Base-by-base conservation (phyloP, 2,113 vertebrate genomes). In the Casuarius casuarius region DNA sequence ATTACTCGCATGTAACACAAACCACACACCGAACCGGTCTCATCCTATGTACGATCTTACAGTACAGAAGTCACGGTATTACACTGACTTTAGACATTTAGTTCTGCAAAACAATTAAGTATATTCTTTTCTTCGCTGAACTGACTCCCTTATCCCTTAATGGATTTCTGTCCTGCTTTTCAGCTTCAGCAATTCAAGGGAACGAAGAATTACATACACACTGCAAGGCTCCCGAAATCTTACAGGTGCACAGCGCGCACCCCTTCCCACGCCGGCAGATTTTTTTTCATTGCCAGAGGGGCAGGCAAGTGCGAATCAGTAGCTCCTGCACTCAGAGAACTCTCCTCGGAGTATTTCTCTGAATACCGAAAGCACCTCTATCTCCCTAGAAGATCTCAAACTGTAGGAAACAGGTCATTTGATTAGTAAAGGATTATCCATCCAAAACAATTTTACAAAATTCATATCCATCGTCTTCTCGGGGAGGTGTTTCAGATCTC, bases 401-500 rank as follows among this genome's bases (percentile, higher is more conserved):
- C 2, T 2, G 77, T 2, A 87, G 58, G 62, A 88, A 92, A 77
- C 42, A 80, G 20, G 65, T 61, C 63, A 65, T 42, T 62, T 84
- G 46, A 59, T 42, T 38, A 85, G 59, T 51, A 87, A 72, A 26
- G n/a, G 23, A 26, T 38, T 52, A 16, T 21, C 17, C 70, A 28
- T 35, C 38, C 22, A 11, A 92, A 94, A 87, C 5, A 67, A n/a
- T 21, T 44, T 35, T 31, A 65, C 20, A 61, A 91, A 94, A 90
- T 91, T 89, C 82, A 67, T 42, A 83, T 72, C 89, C 51, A 46
- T 68, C 63, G 76, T 91, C 51, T 92, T 70, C 83, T 68, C 76
- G 76, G 86, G 61, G 94, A 93, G 65, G 58, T 61, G 56, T 83
- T 96, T 63, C 84, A 84, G 54, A 33, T 70, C 92, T 95, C 62